Percentiles rank a stretch among this genome's conserved stretches.
phyloP scores from a whole-genome alignment of 92 coral and sea anemone species.

The Phenganax subtilis region DNA sequence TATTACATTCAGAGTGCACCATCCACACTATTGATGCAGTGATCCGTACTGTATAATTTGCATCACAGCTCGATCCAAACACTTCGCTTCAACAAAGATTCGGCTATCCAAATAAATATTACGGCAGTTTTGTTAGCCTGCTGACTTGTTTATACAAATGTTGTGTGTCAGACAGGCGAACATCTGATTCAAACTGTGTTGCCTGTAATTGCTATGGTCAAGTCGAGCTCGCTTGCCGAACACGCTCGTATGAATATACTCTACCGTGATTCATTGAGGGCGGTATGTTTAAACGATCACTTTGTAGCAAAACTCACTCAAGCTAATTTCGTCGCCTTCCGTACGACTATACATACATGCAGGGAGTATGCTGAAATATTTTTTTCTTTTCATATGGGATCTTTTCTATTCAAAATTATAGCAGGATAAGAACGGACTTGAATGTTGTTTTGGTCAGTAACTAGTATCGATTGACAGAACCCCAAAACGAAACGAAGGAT shows the following conservation, averaged over 20 bases:
- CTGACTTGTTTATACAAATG: constrained; percentile 8
- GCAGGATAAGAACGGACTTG: too few species aligned
- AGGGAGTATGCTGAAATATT: too few species aligned
- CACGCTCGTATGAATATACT: background rate
- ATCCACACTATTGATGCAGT: background rate
- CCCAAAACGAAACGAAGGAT: too few species aligned
- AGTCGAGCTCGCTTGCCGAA: background rate
- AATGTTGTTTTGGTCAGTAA: too few species aligned
- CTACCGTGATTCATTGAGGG: background rate
- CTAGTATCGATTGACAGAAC: too few species aligned
- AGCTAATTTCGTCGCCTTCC: background rate
- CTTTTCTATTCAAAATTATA: too few species aligned
- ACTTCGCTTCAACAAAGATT: background rate
- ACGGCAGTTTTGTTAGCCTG: constrained; percentile 3
- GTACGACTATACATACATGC: background rate
- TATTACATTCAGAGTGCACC: background rate
- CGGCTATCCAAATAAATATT: constrained; percentile 6
- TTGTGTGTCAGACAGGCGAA: constrained; percentile 12
- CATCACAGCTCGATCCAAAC: background rate
- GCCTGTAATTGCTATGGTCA: constrained; percentile 15
- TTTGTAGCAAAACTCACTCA: background rate
- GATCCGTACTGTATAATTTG: too few species aligned
- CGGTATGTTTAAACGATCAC: background rate
- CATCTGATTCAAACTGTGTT: constrained; percentile 6
- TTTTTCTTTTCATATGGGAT: too few species aligned